Conservation (phyloP, 2,888 invertebrate species). For the Eretmocerus hayati region DNA sequence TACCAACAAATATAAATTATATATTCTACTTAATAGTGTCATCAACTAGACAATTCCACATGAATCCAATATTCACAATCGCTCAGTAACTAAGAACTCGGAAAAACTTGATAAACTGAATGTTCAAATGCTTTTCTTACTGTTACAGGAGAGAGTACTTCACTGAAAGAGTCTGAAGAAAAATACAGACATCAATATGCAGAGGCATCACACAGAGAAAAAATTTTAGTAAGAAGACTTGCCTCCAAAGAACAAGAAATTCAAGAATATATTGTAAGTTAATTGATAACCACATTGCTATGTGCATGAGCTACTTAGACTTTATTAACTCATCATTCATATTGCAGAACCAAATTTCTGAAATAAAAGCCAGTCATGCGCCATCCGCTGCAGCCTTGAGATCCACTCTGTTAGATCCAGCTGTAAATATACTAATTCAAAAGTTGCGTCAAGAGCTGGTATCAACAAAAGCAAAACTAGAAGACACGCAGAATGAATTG, state of each 20-base stretch:
- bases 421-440: conserved; percentile 88
- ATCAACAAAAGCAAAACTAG: conserved; percentile 80
- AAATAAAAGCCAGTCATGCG: conserved; percentile 83
- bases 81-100: too few species aligned
- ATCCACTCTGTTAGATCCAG: conserved; percentile 85
- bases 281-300: background rate
- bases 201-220: conserved; percentile 86
- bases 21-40: too few species aligned
- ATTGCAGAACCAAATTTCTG: conserved; percentile 81
- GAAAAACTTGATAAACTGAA: too few species aligned
- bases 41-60: too few species aligned
- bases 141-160: conserved; percentile 62
- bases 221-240: conserved; percentile 82
- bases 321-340: too few species aligned
- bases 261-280: conserved; percentile 89
- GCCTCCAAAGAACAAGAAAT: conserved; percentile 95
- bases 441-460: conserved; percentile 85
- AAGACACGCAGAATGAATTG: conserved; percentile 95
- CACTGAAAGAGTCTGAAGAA: conserved; percentile 70
- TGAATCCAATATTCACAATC: too few species aligned
- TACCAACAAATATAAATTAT: too few species aligned
- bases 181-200: conserved; percentile 73
- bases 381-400: conserved; percentile 70
- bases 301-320: background rate
- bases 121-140: too few species aligned